A percentile compares a stretch with the other conserved stretches of the same genome.
Evolutionary conservation across 2,797 vertebrate species (phyloP).

Genomic region (Limosa lapponica): DNA sequence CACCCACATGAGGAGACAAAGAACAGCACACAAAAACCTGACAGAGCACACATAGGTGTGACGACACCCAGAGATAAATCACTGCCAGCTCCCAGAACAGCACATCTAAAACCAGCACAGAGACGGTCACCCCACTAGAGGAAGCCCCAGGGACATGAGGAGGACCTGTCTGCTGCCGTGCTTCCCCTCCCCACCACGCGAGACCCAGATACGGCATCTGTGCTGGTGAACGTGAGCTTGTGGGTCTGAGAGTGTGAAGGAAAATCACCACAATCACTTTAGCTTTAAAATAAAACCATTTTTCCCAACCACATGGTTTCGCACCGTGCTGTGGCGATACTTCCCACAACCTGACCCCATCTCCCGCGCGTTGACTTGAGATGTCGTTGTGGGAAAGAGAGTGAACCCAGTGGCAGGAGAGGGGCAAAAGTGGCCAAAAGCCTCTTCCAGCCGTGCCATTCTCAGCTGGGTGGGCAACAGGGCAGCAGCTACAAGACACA

Average conservation of each 20-base stretch:
- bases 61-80: not conserved
- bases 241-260: fast-evolving
- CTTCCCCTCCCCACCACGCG: not conserved
- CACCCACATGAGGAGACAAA: not conserved
- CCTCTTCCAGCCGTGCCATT: too few relatives aligned
- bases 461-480: not conserved
- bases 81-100: not conserved
- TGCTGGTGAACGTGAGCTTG: not conserved
- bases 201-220: too few relatives aligned
- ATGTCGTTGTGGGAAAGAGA: too few relatives aligned
- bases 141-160: fast-evolving
- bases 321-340: fast-evolving
- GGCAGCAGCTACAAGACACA: not conserved
- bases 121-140: fast-evolving
- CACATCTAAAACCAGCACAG: not conserved
- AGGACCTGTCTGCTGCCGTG: fast-evolving
- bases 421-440: not conserved
- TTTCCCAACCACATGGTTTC: not conserved
- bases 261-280: not conserved
- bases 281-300: not conserved
- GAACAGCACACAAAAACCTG: not conserved
- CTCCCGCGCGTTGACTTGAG: fast-evolving
- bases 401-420: fast-evolving
- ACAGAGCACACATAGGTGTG: fast-evolving
- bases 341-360: not conserved